A percentile compares a stretch with the other conserved stretches of the same genome.
Evolutionary conservation across 23 tunicate species (phyloP).

Genomic region (Oikopleura vanhoeffeni): DNA sequence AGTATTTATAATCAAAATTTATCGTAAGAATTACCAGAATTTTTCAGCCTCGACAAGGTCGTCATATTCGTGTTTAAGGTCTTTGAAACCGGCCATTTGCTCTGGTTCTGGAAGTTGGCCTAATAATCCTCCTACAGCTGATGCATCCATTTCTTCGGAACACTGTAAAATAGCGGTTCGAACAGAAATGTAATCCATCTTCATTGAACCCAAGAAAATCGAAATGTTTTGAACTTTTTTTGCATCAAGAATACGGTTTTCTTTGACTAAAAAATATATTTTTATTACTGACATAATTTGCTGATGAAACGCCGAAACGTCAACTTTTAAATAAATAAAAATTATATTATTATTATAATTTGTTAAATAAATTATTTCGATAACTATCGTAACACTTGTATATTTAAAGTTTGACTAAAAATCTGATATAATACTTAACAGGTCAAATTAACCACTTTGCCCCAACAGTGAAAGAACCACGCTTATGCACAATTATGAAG

Average conservation of each 20-base stretch:
- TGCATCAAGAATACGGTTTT: conserved; percentile 47
- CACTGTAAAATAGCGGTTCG: conserved; percentile 37
- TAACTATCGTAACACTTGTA: no score
- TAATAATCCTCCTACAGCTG: conserved; percentile 47
- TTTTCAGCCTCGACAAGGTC: conserved; percentile 61
- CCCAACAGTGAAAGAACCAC: no score
- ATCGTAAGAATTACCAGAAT: conserved; percentile 33
- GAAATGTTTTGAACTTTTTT: conserved; percentile 76
- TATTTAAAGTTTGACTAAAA: no score
- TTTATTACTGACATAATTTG: no score
- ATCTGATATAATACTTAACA: no score
- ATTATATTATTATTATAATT: no score
- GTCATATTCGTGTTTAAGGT: conserved; percentile 45
- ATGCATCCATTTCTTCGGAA: conserved; percentile 30
- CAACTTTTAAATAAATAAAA: no score
- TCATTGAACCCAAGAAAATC: conserved; percentile 72
- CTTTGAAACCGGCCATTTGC: conserved; percentile 31
- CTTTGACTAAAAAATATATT: conserved; percentile 38
- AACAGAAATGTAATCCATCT: conserved; percentile 33
- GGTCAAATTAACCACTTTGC: no score
- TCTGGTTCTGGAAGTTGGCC: conserved; percentile 77
- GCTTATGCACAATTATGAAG: no score
- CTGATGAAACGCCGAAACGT: no score
- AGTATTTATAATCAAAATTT: no score
- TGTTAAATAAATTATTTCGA: no score